A percentile compares a stretch with the other conserved stretches of the same genome.
These are phyloP conservation scores for Musca domestica DNA, from an alignment of 1,140 invertebrate genomes.

Conservation along the genomic window DNA sequence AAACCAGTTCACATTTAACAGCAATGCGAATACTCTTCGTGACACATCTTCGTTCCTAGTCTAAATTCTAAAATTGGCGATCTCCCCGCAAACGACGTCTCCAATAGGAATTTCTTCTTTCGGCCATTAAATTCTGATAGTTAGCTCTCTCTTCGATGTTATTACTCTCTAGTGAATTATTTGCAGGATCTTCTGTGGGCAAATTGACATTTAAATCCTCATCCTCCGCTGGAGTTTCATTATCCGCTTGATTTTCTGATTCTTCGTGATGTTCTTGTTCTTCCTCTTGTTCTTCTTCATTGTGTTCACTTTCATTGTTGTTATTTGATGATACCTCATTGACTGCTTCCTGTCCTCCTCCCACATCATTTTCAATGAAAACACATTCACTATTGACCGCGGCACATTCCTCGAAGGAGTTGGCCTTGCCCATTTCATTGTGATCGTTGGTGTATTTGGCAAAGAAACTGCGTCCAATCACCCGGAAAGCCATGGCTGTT, in stretches of 20 bases:
- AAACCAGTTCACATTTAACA: constrained; percentile 3
- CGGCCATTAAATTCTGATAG: constrained; percentile 38
- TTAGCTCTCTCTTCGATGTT: constrained; percentile 32
- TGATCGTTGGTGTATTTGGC: constrained; percentile 44
- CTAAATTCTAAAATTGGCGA: background rate
- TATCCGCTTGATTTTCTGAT: constrained; percentile 11
- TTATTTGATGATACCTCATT: background rate
- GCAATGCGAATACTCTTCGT: background rate
- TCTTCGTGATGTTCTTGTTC: constrained; percentile 17
- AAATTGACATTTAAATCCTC: background rate
- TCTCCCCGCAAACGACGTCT: constrained; percentile 27
- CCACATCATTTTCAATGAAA: constrained; percentile 39
- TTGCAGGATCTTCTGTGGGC: background rate
- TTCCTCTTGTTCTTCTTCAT: background rate
- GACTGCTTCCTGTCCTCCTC: background rate
- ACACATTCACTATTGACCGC: constrained; percentile 44
- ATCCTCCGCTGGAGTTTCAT: background rate
- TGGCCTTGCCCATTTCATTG: constrained; percentile 38
- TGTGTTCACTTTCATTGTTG: constrained; percentile 4
- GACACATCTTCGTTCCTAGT: background rate
- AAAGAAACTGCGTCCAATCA: constrained; percentile 48
- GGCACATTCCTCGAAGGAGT: constrained; percentile 41
- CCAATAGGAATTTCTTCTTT: constrained; percentile 22
- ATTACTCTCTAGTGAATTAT: background rate
- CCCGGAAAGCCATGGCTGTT: constrained; percentile 51